Percentiles rank a stretch among this genome's conserved stretches.
Evolutionary conservation across 2,797 vertebrate genomes (phyloP).

Genomic region (Neoniphon sammara): DNA sequence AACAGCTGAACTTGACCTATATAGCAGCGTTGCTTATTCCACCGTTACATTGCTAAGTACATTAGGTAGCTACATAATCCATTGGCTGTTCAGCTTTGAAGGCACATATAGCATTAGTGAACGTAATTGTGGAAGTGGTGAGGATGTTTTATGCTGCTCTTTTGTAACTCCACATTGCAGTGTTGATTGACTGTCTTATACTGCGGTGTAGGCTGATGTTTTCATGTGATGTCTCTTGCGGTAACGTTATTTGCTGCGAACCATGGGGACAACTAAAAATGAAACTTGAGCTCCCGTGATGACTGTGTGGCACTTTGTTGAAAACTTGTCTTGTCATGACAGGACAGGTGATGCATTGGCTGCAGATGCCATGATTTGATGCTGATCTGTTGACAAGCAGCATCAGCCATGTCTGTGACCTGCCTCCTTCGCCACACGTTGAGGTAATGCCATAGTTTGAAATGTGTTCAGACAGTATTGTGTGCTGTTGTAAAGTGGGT

Average conservation of each 20-base stretch:
- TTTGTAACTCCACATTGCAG: not conserved
- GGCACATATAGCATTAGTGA: too few species aligned
- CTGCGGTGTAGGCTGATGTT: too few species aligned
- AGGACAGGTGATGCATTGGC: conserved; percentile 16
- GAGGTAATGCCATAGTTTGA: conserved; percentile 65
- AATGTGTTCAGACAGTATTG: not conserved
- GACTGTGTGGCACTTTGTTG: not conserved
- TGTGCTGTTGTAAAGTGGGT: not conserved
- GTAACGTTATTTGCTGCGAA: too few species aligned
- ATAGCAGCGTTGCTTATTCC: too few species aligned
- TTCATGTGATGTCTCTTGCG: too few species aligned
- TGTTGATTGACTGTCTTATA: too few species aligned
- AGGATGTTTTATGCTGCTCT: too few species aligned
- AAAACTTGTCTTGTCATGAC: not conserved
- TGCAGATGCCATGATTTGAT: conserved; percentile 16
- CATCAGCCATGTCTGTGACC: conserved; percentile 70
- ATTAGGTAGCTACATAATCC: too few species aligned
- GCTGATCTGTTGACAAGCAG: conserved; percentile 11
- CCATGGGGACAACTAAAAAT: not conserved
- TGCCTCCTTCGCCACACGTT: conserved; percentile 69
- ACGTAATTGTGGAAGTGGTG: too few species aligned
- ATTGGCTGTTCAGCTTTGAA: too few species aligned
- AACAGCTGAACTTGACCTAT: too few species aligned
- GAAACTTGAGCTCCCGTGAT: not conserved
- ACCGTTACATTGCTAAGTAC: too few species aligned